Evolutionary conservation across 1,140 invertebrate genomes (phyloP), one percentile per base, ranked within the genome.

Genomic region (Drosophila melanica): DNA sequence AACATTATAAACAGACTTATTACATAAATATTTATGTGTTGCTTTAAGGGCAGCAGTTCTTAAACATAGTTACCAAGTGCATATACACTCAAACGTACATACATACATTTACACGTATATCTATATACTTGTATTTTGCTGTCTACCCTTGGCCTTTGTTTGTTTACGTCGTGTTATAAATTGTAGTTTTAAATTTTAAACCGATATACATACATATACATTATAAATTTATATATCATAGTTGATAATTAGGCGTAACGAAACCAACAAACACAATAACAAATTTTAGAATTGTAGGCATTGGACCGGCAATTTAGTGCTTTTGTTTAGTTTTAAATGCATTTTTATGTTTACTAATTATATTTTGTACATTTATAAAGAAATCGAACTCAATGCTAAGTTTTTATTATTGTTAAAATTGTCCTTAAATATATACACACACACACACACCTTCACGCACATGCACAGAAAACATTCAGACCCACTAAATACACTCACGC

Each of bases 291-390:
- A 87, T 87, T 87, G 82, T 78, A 78, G 82, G 78, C 81, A 86
- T 78, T 78, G 81, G 63, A 78, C 81, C 81, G 70, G 79, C 82
- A 86, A 86, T 79, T 75, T 65, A 57, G 75, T 86, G 75, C 82
- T 87, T 85, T 82, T 86, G 84, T 86, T 86, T 82, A 82, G 75
- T 79, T 79, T 82, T 82, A 73, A 82, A 76, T 76, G 74, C 79
- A 86, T 79, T 86, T 86, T 82, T 48, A 86, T 89, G 82, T 89
- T 86, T 86, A 82, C 81, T 86, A 76, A 79, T 79, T 87, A 82
- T 79, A 79, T 82, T 86, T 86, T 86, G 82, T 86, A 86, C 81
- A 87, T 86, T 87, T 87, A 75, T 75, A 87, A 82, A 72, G n/a
- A 39, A 81, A 81, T 78, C 69, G 58, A 80, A 77, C 75, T 86